These are phyloP conservation scores for Microtus oregoni DNA, from an alignment of 2,113 vertebrate species.

Conservation along the genomic window DNA sequence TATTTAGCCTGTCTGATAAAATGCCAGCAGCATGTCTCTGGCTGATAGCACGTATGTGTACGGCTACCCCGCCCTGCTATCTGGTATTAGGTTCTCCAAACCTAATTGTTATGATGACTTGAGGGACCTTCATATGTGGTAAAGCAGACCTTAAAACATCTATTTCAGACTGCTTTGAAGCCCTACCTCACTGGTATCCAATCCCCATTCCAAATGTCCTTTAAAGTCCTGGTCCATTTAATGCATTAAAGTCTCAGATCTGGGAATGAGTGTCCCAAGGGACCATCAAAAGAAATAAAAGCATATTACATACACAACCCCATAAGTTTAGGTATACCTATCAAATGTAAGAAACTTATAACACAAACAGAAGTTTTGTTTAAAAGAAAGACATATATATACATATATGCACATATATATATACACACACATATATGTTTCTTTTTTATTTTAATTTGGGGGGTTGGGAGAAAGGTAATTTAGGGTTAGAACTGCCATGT, in stretches of 20 bases:
- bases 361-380: slow-evolving; percentile 54
- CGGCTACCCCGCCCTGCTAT: background rate
- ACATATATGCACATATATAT: too few species aligned
- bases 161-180: background rate
- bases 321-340: background rate
- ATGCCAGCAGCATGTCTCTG: background rate
- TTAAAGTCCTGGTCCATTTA: background rate
- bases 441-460: slow-evolving; percentile 53
- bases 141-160: background rate
- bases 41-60: background rate
- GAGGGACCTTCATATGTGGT: background rate
- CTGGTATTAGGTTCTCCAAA: background rate
- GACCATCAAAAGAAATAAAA: slow-evolving; percentile 10
- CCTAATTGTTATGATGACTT: background rate
- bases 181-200: background rate
- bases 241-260: background rate
- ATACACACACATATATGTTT: background rate
- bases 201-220: background rate
- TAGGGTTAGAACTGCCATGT: slow-evolving; percentile 77
- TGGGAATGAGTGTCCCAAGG: slow-evolving; percentile 21
- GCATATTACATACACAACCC: background rate
- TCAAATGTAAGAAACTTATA: background rate
- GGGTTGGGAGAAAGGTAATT: slow-evolving; percentile 71
- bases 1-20: slow-evolving; percentile 5
- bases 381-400: slow-evolving; percentile 2